These are phyloP conservation scores for Lithophane socia DNA, from an alignment of 2,888 invertebrate species.

Conservation along the genomic window DNA sequence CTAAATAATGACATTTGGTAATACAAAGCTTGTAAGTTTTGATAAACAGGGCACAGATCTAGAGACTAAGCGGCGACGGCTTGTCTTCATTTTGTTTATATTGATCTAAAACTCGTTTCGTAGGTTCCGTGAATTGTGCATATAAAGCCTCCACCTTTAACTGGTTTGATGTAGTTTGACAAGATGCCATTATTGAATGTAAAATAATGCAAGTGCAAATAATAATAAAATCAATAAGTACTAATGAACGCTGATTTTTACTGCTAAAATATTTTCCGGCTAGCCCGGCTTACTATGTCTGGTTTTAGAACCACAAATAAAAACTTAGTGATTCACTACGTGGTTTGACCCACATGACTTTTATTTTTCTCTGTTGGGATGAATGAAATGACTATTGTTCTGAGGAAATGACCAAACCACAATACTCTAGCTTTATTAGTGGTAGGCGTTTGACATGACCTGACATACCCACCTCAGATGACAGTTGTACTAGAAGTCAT, in stretches of 20 bases:
- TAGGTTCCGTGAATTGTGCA: not conserved
- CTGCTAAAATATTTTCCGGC: not conserved
- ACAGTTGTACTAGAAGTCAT: not conserved
- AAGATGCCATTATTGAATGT: not conserved
- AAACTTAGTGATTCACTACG: not conserved
- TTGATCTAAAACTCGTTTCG: slow-evolving; percentile 18
- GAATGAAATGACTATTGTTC: slow-evolving; percentile 43
- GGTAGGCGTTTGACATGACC: slow-evolving; percentile 22
- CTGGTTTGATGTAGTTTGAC: slow-evolving; percentile 1
- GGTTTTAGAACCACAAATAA: not conserved
- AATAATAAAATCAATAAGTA: not conserved
- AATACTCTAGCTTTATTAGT: slow-evolving; percentile 2
- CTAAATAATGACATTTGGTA: too few species aligned
- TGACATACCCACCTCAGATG: not conserved
- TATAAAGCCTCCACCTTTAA: not conserved
- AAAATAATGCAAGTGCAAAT: not conserved
- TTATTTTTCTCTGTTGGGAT: not conserved
- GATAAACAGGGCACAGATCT: too few species aligned
- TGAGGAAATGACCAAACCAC: not conserved
- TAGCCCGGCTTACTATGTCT: not conserved
- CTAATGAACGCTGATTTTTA: not conserved
- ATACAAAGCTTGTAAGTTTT: too few species aligned
- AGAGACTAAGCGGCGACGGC: not conserved
- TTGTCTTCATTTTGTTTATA: not conserved
- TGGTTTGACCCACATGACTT: not conserved